These are phyloP conservation scores for Octodonta nipae DNA, from an alignment of 2,888 invertebrate genomes.

Conservation along the genomic window DNA sequence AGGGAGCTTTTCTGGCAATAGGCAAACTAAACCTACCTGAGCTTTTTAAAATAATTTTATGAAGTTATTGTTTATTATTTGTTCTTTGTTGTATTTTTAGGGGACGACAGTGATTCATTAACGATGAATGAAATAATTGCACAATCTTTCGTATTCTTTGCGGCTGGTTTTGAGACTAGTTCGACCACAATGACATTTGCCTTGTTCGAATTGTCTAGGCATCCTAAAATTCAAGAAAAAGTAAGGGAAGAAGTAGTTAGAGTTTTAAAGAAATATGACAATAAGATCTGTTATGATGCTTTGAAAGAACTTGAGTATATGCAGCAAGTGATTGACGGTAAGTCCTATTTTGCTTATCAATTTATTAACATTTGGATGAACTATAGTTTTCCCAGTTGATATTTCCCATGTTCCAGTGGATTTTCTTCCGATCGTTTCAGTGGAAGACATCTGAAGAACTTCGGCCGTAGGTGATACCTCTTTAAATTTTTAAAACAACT, in stretches of 20 bases:
- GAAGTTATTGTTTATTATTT: too few species aligned
- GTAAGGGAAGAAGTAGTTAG: conserved; percentile 13
- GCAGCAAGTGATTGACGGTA: conserved; percentile 17
- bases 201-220: conserved; percentile 13
- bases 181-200: conserved; percentile 19
- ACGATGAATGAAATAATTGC: conserved; percentile 15
- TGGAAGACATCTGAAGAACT: too few species aligned
- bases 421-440: too few species aligned
- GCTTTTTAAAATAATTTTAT: too few species aligned
- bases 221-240: conserved; percentile 16
- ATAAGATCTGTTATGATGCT: conserved; percentile 17
- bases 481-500: too few species aligned
- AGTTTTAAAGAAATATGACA: conserved; percentile 13
- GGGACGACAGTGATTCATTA: conserved; percentile 10
- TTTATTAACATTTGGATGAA: too few species aligned
- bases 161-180: conserved; percentile 20
- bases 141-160: conserved; percentile 18
- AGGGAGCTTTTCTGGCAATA: too few species aligned
- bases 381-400: too few species aligned
- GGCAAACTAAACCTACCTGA: too few species aligned
- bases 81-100: conserved; percentile 7
- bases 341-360: too few species aligned
- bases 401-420: too few species aligned
- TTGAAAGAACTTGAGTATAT: conserved; percentile 17
- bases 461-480: too few species aligned